Evolutionary conservation across 2,888 invertebrate species (phyloP), one percentile per base, ranked within the genome.

Genomic region (Sympetrum striolatum): DNA sequence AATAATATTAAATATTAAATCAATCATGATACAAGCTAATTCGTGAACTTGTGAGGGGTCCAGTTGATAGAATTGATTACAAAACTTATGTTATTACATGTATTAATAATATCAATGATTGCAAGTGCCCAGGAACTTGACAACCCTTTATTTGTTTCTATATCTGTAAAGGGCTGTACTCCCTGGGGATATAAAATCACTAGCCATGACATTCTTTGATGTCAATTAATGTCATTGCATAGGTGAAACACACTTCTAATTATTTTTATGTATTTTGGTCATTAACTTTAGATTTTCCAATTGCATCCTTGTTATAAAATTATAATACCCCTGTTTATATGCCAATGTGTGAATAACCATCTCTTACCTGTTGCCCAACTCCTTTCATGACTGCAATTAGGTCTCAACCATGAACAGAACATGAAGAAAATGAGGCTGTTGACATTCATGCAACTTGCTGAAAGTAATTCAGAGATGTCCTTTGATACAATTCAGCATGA

Each of bases 401-500:
- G 98, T 81, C 94, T 99, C 90, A 98, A 98, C 93, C 99, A 99
- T 93, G 98, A 98, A 93, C 97, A 98, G 93, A 98, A 99, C 93
- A 96, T 98, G 94, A 97, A 98, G 93, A 99, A 99, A 94, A 99
- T 99, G 98, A 96, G 99, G 91, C 95, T 99, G 92, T 94, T 99
- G 90, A 98, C 99, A 0, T 98, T 99, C 93, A 99, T 99, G 98
- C 98, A 99, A 93, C 95, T 99, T 95, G 99, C 99, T 5, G 99
- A 99, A 94, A 96, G 96, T 90, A 97, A 97, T 93, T 97, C 98
- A 39, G 99, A 99, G 94, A 97, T 99, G 94, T 95, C 96, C n/a
- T 99, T 99, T 93, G 97, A 97, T 91, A 96, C 97, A 31, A 96
- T 99, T 91, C 97, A 97, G 92, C 95, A 96, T 90, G 98, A 99